Evolutionary conservation across 2,797 vertebrate species (phyloP).

Genomic region (Phrynocephalus forsythii): DNA sequence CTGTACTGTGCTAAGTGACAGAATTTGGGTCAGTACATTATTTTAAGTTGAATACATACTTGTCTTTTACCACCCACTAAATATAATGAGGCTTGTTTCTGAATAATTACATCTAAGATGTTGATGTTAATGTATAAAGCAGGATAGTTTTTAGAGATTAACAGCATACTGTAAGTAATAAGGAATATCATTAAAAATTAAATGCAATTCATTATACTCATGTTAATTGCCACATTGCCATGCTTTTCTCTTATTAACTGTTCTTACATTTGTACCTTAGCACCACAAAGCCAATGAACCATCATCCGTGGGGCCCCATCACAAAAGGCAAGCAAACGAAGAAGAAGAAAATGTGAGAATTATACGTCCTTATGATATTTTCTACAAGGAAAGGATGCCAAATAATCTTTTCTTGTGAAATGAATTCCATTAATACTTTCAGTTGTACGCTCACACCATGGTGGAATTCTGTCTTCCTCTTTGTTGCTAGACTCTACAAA

Average conservation of each 20-base stretch:
- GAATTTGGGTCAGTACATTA: no score
- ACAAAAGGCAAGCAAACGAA: conserved; percentile 48
- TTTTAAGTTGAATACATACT: no score
- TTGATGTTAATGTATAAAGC: neutral
- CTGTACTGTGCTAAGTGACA: no score
- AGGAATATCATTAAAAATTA: neutral
- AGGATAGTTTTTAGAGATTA: neutral
- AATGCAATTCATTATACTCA: neutral
- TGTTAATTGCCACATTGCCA: neutral
- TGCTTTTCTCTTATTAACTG: neutral
- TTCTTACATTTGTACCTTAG: conserved; percentile 53
- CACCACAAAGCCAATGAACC: conserved; percentile 44
- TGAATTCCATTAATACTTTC: conserved; percentile 2
- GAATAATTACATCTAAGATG: neutral
- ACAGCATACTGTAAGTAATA: neutral
- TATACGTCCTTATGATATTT: neutral
- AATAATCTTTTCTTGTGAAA: conserved; percentile 5
- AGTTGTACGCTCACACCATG: neutral
- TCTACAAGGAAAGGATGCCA: neutral
- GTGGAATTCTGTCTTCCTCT: conserved; percentile 35
- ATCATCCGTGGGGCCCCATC: conserved; percentile 21
- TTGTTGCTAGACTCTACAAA: conserved; percentile 73
- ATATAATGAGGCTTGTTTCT: neutral
- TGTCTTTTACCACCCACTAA: neutral
- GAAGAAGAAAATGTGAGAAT: conserved; percentile 64